Base-by-base conservation (phyloP, 1,140 invertebrate genomes). In the Dendrolimus punctatus region DNA sequence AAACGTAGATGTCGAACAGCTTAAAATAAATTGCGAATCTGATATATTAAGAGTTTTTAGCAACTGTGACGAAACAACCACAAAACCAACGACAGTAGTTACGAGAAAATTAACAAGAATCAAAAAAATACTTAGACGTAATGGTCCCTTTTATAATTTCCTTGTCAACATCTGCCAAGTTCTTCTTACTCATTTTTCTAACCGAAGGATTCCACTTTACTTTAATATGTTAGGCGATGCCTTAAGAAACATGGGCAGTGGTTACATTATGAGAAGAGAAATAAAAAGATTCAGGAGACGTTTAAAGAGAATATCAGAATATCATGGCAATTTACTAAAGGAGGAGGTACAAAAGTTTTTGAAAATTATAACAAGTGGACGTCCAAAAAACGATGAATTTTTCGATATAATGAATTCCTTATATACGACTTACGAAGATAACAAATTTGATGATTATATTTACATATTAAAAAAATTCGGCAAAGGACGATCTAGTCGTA, bases 391-490 rank as follows among this genome's bases (percentile, higher is more conserved):
- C n/a, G 57, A 62, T 23, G 55, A 54, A 6, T 70, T 68, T n/a
- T 63, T 73, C 47, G 6, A 37, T n/a, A 52, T 54, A 5, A 61
- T 66, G 44, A 66, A 73, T 48, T 36, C 57, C 9, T 61, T 70
- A 9, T 73, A 51, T 46, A 47, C 43, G n/a, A 49, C 58, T 5
- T 9, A 23, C 6, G 49, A 66, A 40, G 53, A 57, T n/a, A 53
- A 48, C 23, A 62, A 62, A 55, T 52, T 73, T 39, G 62, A 70
- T n/a, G 60, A 62, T 7, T 73, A 68, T 51, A 52, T 70, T 53
- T 68, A 64, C 41, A 7, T 42, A 7, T 46, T 73, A 8, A 70
- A 57, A 55, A 52, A 42, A 46, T 67, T 55, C 9, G 65, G 65
- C 1, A 46, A 54, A n/a, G 52, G 55, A 6, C 38, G 46, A 39